A percentile compares a stretch with the other conserved stretches of the same genome.
Conservation (phyloP, 2,113 vertebrate species). For the Nesogale talazaci region DNA sequence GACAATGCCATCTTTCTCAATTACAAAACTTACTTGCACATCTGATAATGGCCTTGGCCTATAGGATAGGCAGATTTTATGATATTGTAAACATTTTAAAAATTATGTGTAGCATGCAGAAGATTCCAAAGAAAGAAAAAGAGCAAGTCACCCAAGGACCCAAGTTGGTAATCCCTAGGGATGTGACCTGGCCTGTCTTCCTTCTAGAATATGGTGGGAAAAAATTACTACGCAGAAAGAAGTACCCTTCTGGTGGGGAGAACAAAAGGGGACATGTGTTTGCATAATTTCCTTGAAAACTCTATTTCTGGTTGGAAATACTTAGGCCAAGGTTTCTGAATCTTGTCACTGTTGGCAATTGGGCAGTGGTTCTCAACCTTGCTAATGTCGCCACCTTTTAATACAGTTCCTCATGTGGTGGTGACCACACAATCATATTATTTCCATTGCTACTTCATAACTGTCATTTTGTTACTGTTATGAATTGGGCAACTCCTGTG, state of each 20-base stretch:
- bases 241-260: neutral
- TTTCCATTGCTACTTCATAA: too few species aligned
- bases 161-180: neutral
- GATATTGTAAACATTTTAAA: conserved; percentile 44
- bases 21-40: neutral
- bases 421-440: too few species aligned
- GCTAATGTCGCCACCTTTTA: too few species aligned
- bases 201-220: neutral
- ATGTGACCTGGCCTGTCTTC: neutral
- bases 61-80: conserved; percentile 50
- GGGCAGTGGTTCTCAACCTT: too few species aligned
- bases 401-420: too few species aligned
- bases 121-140: conserved; percentile 7
- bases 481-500: too few species aligned
- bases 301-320: neutral
- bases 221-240: neutral
- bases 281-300: neutral
- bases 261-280: neutral
- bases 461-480: too few species aligned
- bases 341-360: too few species aligned
- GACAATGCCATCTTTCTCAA: neutral
- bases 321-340: neutral
- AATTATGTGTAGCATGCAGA: conserved; percentile 1
- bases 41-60: neutral
- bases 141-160: conserved; percentile 9